Evolutionary conservation across 2,113 vertebrate species (phyloP).

Genomic region (Rana temporaria): DNA sequence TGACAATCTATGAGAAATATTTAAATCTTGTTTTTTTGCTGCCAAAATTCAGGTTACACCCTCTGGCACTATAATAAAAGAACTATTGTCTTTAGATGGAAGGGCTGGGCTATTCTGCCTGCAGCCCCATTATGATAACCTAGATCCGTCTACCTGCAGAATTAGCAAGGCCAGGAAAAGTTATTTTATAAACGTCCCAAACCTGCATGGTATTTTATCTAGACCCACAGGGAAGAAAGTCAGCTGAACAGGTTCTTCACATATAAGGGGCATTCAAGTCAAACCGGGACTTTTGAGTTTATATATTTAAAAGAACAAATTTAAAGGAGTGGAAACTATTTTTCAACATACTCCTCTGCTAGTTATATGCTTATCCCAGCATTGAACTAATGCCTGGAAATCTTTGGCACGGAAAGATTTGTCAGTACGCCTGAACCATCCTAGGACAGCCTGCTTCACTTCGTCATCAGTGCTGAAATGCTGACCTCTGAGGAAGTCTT

Average conservation of each 20-base stretch:
- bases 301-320: too few species aligned
- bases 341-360: too few species aligned
- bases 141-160: not conserved
- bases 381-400: too few species aligned
- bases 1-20: not conserved
- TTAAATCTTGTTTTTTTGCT: not conserved
- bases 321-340: too few species aligned
- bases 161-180: not conserved
- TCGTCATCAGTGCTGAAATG: too few species aligned
- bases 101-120: constrained; percentile 40
- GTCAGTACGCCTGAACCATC: too few species aligned
- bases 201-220: not conserved
- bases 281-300: too few species aligned
- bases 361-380: too few species aligned
- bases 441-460: too few species aligned
- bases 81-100: constrained; percentile 26
- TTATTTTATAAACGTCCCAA: not conserved
- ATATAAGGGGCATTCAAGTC: too few species aligned
- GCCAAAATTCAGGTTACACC: constrained; percentile 23
- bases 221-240: not conserved
- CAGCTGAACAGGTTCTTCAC: not conserved
- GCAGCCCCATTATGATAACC: constrained; percentile 1
- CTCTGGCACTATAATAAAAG: constrained; percentile 35
- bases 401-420: too few species aligned
- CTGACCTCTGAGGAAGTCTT: too few species aligned